phyloP scores from a whole-genome alignment of 2,888 invertebrate species.

The Clostera curtula region DNA sequence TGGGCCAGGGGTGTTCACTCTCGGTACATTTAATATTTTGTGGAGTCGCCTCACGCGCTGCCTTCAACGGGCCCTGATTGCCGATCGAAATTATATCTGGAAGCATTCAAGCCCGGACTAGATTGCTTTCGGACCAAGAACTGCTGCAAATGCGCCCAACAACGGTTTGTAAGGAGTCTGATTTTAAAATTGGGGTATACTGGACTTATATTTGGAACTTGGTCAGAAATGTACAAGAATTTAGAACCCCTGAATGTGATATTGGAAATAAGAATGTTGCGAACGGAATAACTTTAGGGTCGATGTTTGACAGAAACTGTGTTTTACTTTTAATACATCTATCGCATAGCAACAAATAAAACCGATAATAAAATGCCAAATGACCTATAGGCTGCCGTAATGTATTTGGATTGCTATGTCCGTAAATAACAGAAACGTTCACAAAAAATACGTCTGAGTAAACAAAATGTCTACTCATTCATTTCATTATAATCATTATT shows the following conservation, averaged over 20 bases:
- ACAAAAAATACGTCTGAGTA: too few relatives aligned
- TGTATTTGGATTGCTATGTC: too few relatives aligned
- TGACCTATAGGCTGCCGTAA: too few relatives aligned
- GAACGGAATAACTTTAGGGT: too few relatives aligned
- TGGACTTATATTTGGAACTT: background rate
- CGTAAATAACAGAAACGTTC: too few relatives aligned
- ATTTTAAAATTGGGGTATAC: background rate
- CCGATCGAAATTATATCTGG: constrained; percentile 73
- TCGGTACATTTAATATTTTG: constrained; percentile 64
- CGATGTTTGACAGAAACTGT: too few relatives aligned
- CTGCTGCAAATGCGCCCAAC: constrained; percentile 13
- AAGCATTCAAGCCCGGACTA: constrained; percentile 68
- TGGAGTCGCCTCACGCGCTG: constrained; percentile 67
- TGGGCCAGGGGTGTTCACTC: constrained; percentile 26
- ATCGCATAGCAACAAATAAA: too few relatives aligned
- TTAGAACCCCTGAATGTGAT: constrained; percentile 3
- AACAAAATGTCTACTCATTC: too few relatives aligned
- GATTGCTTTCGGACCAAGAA: constrained; percentile 44
- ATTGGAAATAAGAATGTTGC: background rate
- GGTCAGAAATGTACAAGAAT: too few relatives aligned
- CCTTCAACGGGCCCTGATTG: constrained; percentile 74
- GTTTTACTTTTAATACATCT: too few relatives aligned
- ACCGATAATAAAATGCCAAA: too few relatives aligned
- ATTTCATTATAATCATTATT: too few relatives aligned
- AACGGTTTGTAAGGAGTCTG: constrained; percentile 11